Base-by-base conservation (phyloP, 2,797 vertebrate species). In the Mus spretus region DNA sequence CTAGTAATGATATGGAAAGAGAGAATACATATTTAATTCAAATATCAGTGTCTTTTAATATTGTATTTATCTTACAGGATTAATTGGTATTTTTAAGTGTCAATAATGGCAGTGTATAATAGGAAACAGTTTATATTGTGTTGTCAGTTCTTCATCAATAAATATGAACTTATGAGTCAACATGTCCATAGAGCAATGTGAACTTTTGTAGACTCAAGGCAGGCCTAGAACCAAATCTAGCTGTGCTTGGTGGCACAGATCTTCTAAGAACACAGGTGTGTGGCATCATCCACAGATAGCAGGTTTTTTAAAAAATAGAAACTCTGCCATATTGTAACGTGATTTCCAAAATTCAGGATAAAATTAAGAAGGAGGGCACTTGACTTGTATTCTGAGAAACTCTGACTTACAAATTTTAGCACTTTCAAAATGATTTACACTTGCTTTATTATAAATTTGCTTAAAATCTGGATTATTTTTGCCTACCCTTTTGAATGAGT, bases 311-410 rank as follows among this genome's bases (percentile, higher is more conserved):
- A 74, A 74, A 74, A 67, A 88, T 24, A 78, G 61, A 72, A 12
- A 37, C 44, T 50, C 19, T 24, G 44, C 24, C 1, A 4, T 19
- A 0, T 26, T 26, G 47, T 53, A 26, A 0, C 22, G 31, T 74
- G 8, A 44, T 74, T 61, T 83, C 6, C 34, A 37, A 37, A 47
- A 93, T 93, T 83, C 50, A 17, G 2, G 87, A 3, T 14, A 96
- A 94, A 75, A 95, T 79, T 31, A 93, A 61, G 92, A 97, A 70
- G 53, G 2, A 5, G 77, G 61, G 6, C 6, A 28, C 75, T 91
- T 78, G 12, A 9, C 11, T 83, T 93, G n/a, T 20, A 82, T 10
- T 95, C 74, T 94, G 53, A 53, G 12, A 93, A 92, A 79, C 80
- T 19, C 72, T 70, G 6, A 63, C 17, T 53, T 81, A 13, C 0